A percentile compares a stretch with the other conserved stretches of the same genome.
Evolutionary conservation across 2,888 invertebrate species (phyloP).

Genomic region (Leptopilina drosophilae): DNA sequence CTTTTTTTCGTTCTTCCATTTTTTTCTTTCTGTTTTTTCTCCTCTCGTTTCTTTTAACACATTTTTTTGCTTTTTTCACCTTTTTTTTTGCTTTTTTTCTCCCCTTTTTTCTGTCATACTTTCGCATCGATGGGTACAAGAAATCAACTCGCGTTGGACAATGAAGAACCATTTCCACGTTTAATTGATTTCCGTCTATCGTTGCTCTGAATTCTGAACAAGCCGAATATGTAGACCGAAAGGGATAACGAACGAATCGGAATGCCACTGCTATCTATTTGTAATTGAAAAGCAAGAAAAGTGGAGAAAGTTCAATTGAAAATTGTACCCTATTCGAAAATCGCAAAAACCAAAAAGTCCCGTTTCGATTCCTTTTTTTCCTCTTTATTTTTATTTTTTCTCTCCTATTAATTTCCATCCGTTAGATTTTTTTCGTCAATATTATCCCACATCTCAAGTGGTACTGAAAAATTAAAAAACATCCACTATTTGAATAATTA

Average conservation of each 20-base stretch:
- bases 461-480: no score
- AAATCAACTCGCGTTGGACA: constrained; percentile 53
- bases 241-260: constrained; percentile 18
- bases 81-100: neutral
- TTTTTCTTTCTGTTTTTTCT: no score
- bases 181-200: constrained; percentile 57
- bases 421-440: neutral
- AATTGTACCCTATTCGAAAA: neutral
- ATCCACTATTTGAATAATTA: no score
- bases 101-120: neutral
- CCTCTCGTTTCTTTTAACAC: no score
- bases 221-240: constrained; percentile 11
- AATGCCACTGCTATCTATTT: neutral
- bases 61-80: neutral
- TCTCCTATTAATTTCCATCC: neutral
- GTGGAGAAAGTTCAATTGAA: constrained; percentile 8
- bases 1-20: no score
- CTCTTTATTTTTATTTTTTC: no score
- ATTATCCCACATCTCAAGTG: no score
- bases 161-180: constrained; percentile 55
- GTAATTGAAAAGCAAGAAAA: constrained; percentile 18
- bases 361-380: neutral
- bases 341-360: neutral
- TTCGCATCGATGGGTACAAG: constrained; percentile 45
- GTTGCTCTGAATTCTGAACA: constrained; percentile 3